Conservation (phyloP, 2,888 invertebrate genomes). For the Oxyteleia sp. region DNA sequence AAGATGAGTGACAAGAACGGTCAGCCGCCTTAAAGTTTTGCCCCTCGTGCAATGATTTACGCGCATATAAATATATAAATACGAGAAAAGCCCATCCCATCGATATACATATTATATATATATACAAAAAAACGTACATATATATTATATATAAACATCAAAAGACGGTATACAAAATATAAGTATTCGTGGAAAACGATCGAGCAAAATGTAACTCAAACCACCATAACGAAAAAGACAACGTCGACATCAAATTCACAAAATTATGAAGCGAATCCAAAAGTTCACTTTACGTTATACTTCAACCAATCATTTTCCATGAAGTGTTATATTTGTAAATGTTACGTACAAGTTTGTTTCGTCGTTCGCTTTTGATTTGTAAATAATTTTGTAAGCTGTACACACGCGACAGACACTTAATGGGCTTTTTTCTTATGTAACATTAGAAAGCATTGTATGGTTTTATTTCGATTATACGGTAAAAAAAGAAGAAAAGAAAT, state of each 20-base stretch:
- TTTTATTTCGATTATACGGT: slow-evolving; percentile 29
- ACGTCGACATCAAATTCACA: not conserved
- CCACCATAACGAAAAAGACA: slow-evolving; percentile 18
- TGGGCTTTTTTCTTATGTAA: slow-evolving; percentile 46
- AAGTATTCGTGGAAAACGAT: slow-evolving; percentile 55
- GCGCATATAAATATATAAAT: slow-evolving; percentile 74
- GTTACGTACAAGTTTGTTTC: slow-evolving; percentile 5
- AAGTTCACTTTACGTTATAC: not conserved
- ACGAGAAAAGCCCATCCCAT: slow-evolving; percentile 67
- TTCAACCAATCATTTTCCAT: slow-evolving; percentile 3
- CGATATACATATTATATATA: slow-evolving; percentile 60
- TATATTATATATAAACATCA: slow-evolving; percentile 57
- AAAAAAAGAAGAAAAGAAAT: slow-evolving; percentile 21
- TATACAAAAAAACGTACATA: slow-evolving; percentile 52
- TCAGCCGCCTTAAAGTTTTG: slow-evolving; percentile 78
- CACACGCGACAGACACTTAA: not conserved
- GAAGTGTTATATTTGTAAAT: slow-evolving; percentile 11
- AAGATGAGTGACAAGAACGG: slow-evolving; percentile 68
- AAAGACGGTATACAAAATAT: slow-evolving; percentile 60
- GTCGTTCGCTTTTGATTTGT: slow-evolving; percentile 17
- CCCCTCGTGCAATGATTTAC: slow-evolving; percentile 78
- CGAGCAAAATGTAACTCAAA: slow-evolving; percentile 5
- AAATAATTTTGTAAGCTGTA: slow-evolving; percentile 14
- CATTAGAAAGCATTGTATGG: slow-evolving; percentile 15
- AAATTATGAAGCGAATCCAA: slow-evolving; percentile 2